These are phyloP conservation scores for Uromys caudimaculatus DNA, from an alignment of 2,797 vertebrate species.

Conservation along the genomic window DNA sequence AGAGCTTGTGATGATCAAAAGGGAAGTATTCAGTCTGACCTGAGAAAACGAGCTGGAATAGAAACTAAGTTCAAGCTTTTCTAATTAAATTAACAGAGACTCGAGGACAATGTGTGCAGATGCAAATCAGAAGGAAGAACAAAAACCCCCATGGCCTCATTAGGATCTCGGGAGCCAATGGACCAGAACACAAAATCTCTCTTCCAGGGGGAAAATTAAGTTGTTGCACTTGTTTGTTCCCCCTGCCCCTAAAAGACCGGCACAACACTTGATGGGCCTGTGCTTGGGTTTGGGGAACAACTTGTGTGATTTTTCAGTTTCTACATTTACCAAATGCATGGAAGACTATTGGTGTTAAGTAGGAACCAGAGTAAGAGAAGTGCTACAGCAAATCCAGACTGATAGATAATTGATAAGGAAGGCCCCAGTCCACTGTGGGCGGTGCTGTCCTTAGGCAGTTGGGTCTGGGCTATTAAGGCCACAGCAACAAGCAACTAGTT, in stretches of 20 bases:
- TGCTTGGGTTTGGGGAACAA: not conserved
- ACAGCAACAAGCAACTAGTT: not conserved
- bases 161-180: not conserved
- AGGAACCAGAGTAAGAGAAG: not conserved
- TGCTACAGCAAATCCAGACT: not conserved
- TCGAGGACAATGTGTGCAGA: not conserved
- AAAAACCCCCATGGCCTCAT: constrained; percentile 20
- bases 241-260: not conserved
- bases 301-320: not conserved
- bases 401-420: not conserved
- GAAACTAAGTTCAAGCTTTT: not conserved
- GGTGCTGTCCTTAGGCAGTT: not conserved
- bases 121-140: not conserved
- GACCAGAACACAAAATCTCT: not conserved
- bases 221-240: not conserved
- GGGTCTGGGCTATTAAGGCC: not conserved
- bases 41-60: not conserved
- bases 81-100: not conserved
- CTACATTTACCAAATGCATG: not conserved
- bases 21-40: not conserved
- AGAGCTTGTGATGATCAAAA: not conserved
- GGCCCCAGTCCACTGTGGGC: not conserved
- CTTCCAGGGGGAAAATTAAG: not conserved
- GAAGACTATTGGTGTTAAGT: not conserved
- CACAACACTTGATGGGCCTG: not conserved